Evolutionary conservation across 1,140 invertebrate genomes (phyloP), one percentile per base, ranked within the genome.

Genomic region (Physella acuta): DNA sequence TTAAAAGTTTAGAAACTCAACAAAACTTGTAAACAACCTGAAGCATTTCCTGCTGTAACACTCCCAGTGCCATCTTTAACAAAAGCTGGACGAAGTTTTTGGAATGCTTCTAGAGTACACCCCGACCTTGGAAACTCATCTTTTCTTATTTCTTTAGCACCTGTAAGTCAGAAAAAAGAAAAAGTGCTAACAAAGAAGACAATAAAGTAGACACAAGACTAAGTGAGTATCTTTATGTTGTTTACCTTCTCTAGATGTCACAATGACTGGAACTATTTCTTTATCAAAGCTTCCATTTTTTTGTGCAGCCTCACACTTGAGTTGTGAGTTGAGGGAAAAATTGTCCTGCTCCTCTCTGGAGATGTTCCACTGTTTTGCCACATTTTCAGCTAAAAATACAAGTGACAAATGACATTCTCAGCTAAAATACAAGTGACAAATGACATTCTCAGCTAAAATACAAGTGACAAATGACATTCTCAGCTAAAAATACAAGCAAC

Each of bases 391-490:
- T 86, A 75, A 61, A 77, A 71, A 64, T n/a, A n/a, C n/a, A n/a
- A n/a, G n/a, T n/a, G n/a, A n/a, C n/a, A n/a, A n/a, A n/a, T n/a
- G n/a, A n/a, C n/a, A n/a, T n/a, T n/a, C n/a, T n/a, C n/a, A n/a
- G n/a, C n/a, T n/a, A n/a, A n/a, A n/a, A n/a, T n/a, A n/a, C n/a
- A n/a, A n/a, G n/a, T n/a, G n/a, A n/a, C n/a, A n/a, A n/a, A n/a
- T n/a, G n/a, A n/a, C n/a, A n/a, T n/a, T 90, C 85, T 75, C 93
- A 86, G 26, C 87, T 88, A 55, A 95, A 88, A 8, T 85, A 84
- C 82, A 88, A 94, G 63, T 88, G 82, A 75, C 91, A 89, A 0
- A 90, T 90, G 39, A 95, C 84, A 86, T 94, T 93, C 85, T 95
- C 93, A 74, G 91, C 85, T 86, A 75, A 61, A 77, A 71, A 64